Evolutionary conservation across 2,797 vertebrate species (phyloP).

Genomic region (Clarias platycephalus): DNA sequence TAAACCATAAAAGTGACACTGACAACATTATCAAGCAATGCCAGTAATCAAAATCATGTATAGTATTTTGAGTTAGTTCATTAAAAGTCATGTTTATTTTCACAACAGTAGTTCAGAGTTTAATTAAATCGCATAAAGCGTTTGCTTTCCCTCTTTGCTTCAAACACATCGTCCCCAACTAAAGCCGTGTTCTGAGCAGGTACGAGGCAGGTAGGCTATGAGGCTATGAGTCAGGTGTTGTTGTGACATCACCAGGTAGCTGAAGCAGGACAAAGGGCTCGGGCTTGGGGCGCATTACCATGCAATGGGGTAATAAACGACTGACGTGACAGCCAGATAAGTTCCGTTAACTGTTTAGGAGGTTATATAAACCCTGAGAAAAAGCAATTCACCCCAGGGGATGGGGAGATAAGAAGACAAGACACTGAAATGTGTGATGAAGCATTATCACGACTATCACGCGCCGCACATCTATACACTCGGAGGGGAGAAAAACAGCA

Average conservation of each 20-base stretch:
- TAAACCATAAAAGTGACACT: conserved; percentile 3
- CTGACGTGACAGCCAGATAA: conserved; percentile 46
- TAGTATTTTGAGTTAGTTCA: not conserved
- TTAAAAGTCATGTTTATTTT: not conserved
- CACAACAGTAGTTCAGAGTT: not conserved
- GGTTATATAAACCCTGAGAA: not conserved
- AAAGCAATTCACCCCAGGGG: no score
- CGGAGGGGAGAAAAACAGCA: conserved; percentile 1
- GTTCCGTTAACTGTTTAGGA: conserved; percentile 44
- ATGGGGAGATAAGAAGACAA: not conserved
- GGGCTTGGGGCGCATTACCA: conserved; percentile 23
- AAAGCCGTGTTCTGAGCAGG: not conserved
- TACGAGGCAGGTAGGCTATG: conserved; percentile 18
- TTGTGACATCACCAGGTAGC: conserved; percentile 39
- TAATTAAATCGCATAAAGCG: not conserved
- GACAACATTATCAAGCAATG: not conserved
- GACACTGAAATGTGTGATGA: conserved; percentile 40
- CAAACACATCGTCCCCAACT: not conserved
- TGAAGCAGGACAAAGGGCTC: conserved; percentile 45
- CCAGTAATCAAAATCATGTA: not conserved
- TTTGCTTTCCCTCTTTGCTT: not conserved
- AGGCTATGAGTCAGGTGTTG: not conserved
- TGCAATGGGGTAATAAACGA: conserved; percentile 35
- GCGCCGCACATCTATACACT: conserved; percentile 9
- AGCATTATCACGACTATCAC: not conserved